These are phyloP conservation scores for Acronicta alni DNA, from an alignment of 2,888 invertebrate genomes.

Conservation along the genomic window DNA sequence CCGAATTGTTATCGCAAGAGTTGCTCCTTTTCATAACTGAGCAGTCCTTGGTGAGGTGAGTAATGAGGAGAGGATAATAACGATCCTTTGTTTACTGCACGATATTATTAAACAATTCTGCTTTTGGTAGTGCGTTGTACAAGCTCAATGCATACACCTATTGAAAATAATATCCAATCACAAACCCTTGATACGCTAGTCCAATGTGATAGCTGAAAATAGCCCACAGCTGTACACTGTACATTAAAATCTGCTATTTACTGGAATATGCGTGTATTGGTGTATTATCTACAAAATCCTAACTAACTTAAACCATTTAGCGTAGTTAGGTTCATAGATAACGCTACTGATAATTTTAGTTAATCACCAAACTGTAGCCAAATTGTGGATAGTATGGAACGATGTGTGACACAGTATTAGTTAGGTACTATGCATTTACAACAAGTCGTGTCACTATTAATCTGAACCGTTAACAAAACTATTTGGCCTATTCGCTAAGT, in stretches of 20 bases:
- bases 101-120: constrained; percentile 20
- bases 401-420: constrained; percentile 49
- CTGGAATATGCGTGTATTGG: constrained; percentile 24
- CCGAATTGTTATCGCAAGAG: constrained; percentile 79
- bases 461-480: constrained; percentile 10
- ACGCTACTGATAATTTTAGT: constrained; percentile 50
- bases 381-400: constrained; percentile 48
- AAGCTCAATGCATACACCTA: constrained; percentile 3
- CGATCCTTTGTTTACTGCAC: constrained; percentile 33
- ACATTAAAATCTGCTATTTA: constrained; percentile 20
- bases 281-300: constrained; percentile 38
- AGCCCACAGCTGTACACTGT: constrained; percentile 8
- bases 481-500: constrained; percentile 12
- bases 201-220: constrained; percentile 11
- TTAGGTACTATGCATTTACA: constrained; percentile 32
- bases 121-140: constrained; percentile 5
- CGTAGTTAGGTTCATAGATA: constrained; percentile 47
- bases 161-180: constrained; percentile 15
- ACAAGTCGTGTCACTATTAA: constrained; percentile 21
- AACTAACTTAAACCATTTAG: constrained; percentile 49
- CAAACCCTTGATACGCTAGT: not conserved
- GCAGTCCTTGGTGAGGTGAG: constrained; percentile 60
- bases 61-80: constrained; percentile 61
- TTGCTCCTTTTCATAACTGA: constrained; percentile 66
- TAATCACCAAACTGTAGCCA: constrained; percentile 57